Evolutionary conservation across 2,888 invertebrate species (phyloP).

Genomic region (Iselma pallidipennis): DNA sequence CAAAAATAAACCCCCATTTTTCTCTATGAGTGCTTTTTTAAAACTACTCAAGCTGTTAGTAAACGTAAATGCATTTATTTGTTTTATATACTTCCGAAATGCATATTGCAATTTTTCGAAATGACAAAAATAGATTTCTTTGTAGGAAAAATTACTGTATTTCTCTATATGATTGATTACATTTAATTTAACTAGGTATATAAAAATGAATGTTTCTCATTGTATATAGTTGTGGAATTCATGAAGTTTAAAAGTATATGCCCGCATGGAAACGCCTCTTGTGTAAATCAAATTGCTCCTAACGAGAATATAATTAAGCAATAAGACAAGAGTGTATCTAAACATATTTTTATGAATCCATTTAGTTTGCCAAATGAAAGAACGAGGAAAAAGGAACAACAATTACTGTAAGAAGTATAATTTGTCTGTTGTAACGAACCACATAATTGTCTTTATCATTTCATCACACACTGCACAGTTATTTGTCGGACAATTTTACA

Average conservation of each 20-base stretch:
- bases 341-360: neutral
- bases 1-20: neutral
- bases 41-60: neutral
- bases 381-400: neutral
- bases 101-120: too few relatives aligned
- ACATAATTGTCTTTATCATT: slow-evolving; percentile 37
- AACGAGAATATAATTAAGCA: neutral
- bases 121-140: too few relatives aligned
- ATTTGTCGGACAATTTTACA: slow-evolving; percentile 39
- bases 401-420: neutral
- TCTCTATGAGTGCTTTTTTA: neutral
- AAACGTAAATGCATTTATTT: neutral
- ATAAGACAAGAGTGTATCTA: neutral
- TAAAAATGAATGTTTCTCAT: too few relatives aligned
- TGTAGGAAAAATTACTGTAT: too few relatives aligned
- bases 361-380: too few relatives aligned
- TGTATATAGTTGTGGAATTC: too few relatives aligned
- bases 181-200: too few relatives aligned
- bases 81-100: too few relatives aligned
- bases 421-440: slow-evolving; percentile 16
- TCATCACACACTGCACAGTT: slow-evolving; percentile 31
- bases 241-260: too few relatives aligned
- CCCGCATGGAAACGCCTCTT: too few relatives aligned
- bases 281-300: neutral
- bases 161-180: too few relatives aligned